phyloP scores from a whole-genome alignment of 2,888 invertebrate species.

The Heteromurus nitidus region DNA sequence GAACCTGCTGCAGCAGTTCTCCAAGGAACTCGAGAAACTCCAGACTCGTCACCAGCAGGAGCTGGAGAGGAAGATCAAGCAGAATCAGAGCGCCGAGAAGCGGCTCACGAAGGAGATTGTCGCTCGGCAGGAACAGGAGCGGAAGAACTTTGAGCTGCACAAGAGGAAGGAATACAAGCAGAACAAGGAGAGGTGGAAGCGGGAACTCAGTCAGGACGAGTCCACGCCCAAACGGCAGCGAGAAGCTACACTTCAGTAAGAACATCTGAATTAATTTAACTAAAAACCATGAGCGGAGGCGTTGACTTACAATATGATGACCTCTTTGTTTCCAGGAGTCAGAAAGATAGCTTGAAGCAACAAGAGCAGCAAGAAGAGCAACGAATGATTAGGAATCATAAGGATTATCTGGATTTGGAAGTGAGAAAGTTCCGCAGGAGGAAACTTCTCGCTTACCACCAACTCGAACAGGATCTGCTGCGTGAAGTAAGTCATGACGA shows the following conservation, averaged over 20 bases:
- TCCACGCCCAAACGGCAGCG: slow-evolving; percentile 93
- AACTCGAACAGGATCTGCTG: slow-evolving; percentile 92
- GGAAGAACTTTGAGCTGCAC: slow-evolving; percentile 92
- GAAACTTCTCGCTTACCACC: slow-evolving; percentile 89
- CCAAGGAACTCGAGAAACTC: slow-evolving; percentile 92
- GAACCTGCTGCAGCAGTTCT: slow-evolving; percentile 91
- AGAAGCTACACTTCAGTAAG: slow-evolving; percentile 89
- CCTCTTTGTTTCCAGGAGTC: slow-evolving; percentile 79
- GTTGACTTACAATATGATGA: too few species aligned
- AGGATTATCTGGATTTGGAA: slow-evolving; percentile 93
- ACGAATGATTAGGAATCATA: slow-evolving; percentile 89
- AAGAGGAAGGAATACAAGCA: slow-evolving; percentile 96
- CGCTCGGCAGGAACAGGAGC: slow-evolving; percentile 91
- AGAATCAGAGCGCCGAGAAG: slow-evolving; percentile 91
- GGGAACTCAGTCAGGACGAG: slow-evolving; percentile 92
- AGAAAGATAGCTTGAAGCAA: slow-evolving; percentile 93
- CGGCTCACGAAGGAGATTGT: slow-evolving; percentile 94
- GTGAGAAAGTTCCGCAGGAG: slow-evolving; percentile 93
- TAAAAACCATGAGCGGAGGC: too few species aligned
- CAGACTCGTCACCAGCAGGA: slow-evolving; percentile 81
- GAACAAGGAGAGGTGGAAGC: slow-evolving; percentile 97
- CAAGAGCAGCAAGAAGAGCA: slow-evolving; percentile 94
- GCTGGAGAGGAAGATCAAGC: slow-evolving; percentile 81
- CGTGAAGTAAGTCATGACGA: slow-evolving; percentile 82
- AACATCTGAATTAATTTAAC: too few species aligned